A percentile compares a stretch with the other conserved stretches of the same genome.
phyloP scores from a whole-genome alignment of 2,797 vertebrate genomes.

The Cirrhinus mrigala region DNA sequence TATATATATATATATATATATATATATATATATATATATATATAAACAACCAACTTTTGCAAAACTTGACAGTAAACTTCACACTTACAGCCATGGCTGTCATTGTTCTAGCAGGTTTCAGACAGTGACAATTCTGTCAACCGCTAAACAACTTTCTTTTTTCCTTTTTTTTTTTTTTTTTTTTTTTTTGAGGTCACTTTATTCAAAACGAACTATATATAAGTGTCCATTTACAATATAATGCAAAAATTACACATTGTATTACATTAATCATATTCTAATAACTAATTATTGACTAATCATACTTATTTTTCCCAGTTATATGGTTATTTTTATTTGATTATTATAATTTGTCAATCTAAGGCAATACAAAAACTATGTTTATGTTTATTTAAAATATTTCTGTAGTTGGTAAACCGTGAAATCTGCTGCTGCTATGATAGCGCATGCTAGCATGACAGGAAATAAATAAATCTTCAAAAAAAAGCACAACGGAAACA shows the following conservation, averaged over 20 bases:
- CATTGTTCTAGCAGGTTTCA: background rate
- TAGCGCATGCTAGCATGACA: conserved; percentile 45
- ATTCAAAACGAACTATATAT: background rate
- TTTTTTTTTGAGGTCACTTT: background rate
- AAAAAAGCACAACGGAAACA: conserved; percentile 26
- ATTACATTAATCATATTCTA: background rate
- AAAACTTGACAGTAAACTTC: background rate
- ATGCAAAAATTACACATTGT: background rate
- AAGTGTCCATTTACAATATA: background rate
- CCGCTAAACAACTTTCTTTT: background rate
- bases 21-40: background rate
- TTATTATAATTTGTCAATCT: background rate
- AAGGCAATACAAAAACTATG: conserved; percentile 2
- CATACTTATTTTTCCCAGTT: background rate
- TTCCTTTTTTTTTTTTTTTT: background rate
- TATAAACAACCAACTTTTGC: background rate
- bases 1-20: too few relatives aligned
- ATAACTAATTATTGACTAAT: too few relatives aligned
- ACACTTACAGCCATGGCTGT: background rate
- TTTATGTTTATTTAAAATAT: background rate
- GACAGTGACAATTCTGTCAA: background rate
- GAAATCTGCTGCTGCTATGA: conserved; percentile 6
- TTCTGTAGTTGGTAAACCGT: conserved; percentile 18
- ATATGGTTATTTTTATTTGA: background rate
- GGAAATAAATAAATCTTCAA: conserved; percentile 59